A percentile compares a stretch with the other conserved stretches of the same genome.
phyloP scores from a whole-genome alignment of 2,797 vertebrate genomes.

The Yasuhikotakia modesta region DNA sequence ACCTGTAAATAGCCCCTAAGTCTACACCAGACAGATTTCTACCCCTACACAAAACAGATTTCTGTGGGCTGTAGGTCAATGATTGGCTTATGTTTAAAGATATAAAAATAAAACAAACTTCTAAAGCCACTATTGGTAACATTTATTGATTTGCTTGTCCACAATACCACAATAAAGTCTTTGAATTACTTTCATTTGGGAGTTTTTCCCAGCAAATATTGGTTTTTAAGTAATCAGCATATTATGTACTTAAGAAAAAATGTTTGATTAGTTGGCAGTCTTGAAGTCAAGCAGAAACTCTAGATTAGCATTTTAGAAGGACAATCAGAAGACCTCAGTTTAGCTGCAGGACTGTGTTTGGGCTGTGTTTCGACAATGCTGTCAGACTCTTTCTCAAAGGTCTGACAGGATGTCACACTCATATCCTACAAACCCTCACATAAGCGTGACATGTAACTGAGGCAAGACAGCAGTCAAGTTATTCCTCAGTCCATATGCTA shows the following conservation, averaged over 20 bases:
- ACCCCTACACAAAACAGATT: neutral
- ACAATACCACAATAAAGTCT: neutral
- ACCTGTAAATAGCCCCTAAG: neutral
- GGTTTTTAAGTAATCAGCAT: neutral
- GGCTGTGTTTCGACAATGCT: constrained; percentile 12
- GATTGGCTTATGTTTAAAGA: neutral
- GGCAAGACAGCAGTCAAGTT: constrained; percentile 29
- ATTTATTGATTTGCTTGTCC: neutral
- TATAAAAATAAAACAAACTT: neutral
- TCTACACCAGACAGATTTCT: neutral
- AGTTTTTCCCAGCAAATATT: neutral
- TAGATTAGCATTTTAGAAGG: constrained; percentile 2
- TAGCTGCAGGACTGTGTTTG: constrained; percentile 12
- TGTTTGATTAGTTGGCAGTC: neutral
- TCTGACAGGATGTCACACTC: constrained; percentile 37
- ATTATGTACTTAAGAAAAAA: neutral
- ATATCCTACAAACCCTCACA: constrained; percentile 11
- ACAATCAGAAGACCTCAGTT: constrained; percentile 7
- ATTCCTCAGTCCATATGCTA: constrained; percentile 36
- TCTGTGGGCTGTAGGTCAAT: neutral
- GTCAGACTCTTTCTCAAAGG: constrained; percentile 31
- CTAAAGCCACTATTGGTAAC: neutral
- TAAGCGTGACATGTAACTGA: constrained; percentile 32
- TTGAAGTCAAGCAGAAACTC: neutral
- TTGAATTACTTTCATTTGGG: neutral